Base-by-base conservation (phyloP, 2,113 vertebrate species). In the Isurus oxyrinchus region DNA sequence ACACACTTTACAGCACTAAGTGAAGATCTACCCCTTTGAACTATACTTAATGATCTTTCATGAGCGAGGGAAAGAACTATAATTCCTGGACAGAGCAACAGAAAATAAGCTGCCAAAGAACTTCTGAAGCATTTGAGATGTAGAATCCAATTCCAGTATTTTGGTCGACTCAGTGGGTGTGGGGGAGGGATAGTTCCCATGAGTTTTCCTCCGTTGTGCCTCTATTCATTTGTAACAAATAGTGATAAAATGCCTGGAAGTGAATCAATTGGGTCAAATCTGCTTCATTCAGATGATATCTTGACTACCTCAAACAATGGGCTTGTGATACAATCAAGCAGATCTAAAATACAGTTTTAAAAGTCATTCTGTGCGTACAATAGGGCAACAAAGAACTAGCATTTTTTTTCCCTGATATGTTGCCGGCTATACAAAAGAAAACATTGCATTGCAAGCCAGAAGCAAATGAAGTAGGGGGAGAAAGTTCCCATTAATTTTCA, bases 401-500 rank as follows among this genome's bases (percentile, higher is more conserved):
- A 66, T 94, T 63, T 61, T 90, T 93, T 93, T 23, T 8, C 90
- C 87, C 27, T 94, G 90, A 94, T 94, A 40, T 66, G 66, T 66
- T 94, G 90, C 66, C 59, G 23, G 59, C 35, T 19, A 21, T 6
- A 94, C 90, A 94, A 94, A 94, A 66, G 90, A 21, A 94, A 94
- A 94, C 59, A 66, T 35, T 63, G 90, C 90, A 63, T 40, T 94
- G 90, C 35, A 16, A 31, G 67, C 61, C 94, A 95, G 94, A 55
- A 67, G 25, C 25, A 55, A 95, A 72, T 72, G 94, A 76, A 69
- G 44, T 88, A 23, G 86, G 49, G 86, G 31, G 61, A 95, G 21
- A 95, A 76, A 95, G 67, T 95, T 95, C 67, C 66, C 66, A 72
- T 95, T 55, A 72, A 95, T 95, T 95, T 95, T 95, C 94, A 95